These are phyloP conservation scores for Trachurus trachurus DNA, from an alignment of 2,797 vertebrate species.

Conservation along the genomic window DNA sequence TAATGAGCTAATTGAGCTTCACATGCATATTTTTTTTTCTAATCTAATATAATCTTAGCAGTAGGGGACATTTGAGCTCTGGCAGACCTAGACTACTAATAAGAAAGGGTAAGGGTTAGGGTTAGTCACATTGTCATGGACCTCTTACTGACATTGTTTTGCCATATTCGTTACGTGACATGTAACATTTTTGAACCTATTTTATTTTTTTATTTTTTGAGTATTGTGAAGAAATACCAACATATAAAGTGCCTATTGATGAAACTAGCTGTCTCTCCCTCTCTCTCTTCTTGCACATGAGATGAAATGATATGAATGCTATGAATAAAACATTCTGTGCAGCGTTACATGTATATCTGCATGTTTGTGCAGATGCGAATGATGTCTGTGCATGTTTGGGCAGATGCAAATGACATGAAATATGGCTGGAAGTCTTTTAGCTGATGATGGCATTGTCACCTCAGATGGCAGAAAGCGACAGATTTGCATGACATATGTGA, in stretches of 20 bases:
- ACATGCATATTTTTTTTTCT: too few species aligned
- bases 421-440: not conserved
- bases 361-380: not conserved
- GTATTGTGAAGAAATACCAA: not conserved
- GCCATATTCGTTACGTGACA: not conserved
- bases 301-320: not conserved
- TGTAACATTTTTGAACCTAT: not conserved
- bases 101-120: too few species aligned
- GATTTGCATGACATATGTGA: conserved; percentile 26
- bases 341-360: not conserved
- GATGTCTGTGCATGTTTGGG: not conserved
- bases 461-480: conserved; percentile 12
- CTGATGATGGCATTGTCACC: conserved; percentile 21
- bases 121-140: not conserved
- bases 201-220: not conserved
- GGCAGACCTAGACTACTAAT: not conserved
- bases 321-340: conserved; percentile 28
- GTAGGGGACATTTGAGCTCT: not conserved
- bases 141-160: not conserved
- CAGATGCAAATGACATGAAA: conserved; percentile 23
- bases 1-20: not conserved
- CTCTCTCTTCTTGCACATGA: not conserved
- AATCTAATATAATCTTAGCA: not conserved
- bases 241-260: conserved; percentile 6
- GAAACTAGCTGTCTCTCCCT: not conserved